These are phyloP conservation scores for Cryptocephalus moraei DNA, from an alignment of 2,888 invertebrate genomes.

Conservation along the genomic window DNA sequence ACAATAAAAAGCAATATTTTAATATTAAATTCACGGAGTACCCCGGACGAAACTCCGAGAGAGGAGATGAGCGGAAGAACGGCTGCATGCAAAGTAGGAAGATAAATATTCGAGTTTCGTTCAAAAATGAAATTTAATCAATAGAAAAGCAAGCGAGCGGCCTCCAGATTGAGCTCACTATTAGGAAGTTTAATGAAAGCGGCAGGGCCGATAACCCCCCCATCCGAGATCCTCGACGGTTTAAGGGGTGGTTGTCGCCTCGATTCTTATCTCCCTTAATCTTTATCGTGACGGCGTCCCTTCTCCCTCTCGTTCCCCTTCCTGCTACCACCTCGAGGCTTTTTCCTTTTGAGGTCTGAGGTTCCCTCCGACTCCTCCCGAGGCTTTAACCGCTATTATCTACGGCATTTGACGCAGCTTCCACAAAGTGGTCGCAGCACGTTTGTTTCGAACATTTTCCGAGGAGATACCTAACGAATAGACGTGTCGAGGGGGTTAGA, in stretches of 20 bases:
- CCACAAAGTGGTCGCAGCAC: too few species aligned
- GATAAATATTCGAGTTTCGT: constrained; percentile 13
- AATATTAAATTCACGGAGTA: constrained; percentile 5
- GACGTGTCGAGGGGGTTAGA: too few species aligned
- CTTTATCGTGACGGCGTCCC: constrained; percentile 2
- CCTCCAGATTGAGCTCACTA: constrained; percentile 16
- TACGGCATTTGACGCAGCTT: too few species aligned
- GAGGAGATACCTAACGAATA: too few species aligned
- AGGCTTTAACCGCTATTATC: too few species aligned
- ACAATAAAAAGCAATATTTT: constrained; percentile 5
- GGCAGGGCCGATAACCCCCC: constrained; percentile 9
- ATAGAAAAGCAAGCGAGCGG: constrained; percentile 12
- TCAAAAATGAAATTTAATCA: constrained; percentile 18
- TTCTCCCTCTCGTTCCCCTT: neutral
- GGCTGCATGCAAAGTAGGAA: constrained; percentile 13
- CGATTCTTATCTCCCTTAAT: constrained; percentile 13
- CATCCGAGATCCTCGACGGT: constrained; percentile 7
- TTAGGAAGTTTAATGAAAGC: constrained; percentile 16
- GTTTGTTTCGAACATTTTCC: too few species aligned
- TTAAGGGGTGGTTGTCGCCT: constrained; percentile 15
- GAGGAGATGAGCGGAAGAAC: constrained; percentile 5
- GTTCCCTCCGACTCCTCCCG: too few species aligned
- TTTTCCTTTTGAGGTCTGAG: too few species aligned
- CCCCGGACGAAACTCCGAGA: constrained; percentile 5
- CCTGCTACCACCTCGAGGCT: too few species aligned